Percentiles rank a stretch among this genome's conserved stretches.
Evolutionary conservation across 2,797 vertebrate species (phyloP).

Genomic region (Anolis apletophallus): DNA sequence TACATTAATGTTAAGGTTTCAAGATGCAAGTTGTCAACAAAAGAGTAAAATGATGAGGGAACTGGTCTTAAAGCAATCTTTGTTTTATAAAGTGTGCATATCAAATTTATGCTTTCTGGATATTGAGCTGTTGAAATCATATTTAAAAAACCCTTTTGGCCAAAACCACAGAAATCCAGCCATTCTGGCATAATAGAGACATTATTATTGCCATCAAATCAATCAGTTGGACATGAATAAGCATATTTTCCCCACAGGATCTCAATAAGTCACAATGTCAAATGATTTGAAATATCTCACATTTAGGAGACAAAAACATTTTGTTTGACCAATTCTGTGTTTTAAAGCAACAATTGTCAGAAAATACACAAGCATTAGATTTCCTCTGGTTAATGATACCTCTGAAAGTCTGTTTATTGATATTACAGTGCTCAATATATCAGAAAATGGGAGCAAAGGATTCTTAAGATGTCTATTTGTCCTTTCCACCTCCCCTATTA

Average conservation of each 20-base stretch:
- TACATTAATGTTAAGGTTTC: constrained; percentile 54
- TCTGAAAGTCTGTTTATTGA: not conserved
- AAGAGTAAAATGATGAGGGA: constrained; percentile 32
- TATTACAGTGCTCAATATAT: not conserved
- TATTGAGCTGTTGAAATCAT: constrained; percentile 62
- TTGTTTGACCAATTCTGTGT: constrained; percentile 28
- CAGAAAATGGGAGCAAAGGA: not conserved
- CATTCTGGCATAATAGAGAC: constrained; percentile 61
- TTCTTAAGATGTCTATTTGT: not conserved
- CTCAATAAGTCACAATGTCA: constrained; percentile 25
- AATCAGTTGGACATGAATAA: constrained; percentile 59
- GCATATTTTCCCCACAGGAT: constrained; percentile 18
- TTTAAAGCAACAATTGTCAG: not conserved
- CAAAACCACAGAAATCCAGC: constrained; percentile 62
- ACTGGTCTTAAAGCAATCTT: constrained; percentile 39
- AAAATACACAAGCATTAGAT: not conserved
- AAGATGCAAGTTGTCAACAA: constrained; percentile 58
- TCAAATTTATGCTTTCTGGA: constrained; percentile 68
- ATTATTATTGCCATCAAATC: constrained; percentile 56
- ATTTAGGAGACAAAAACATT: constrained; percentile 35
- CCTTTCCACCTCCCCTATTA: not conserved
- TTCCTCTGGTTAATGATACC: not conserved
- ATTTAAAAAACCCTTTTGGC: constrained; percentile 52
- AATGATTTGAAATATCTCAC: constrained; percentile 36
- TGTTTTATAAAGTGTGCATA: constrained; percentile 40